A percentile compares a stretch with the other conserved stretches of the same genome.
phyloP scores from a whole-genome alignment of 2,797 vertebrate genomes.

The Sternarchorhynchus goeldii region DNA sequence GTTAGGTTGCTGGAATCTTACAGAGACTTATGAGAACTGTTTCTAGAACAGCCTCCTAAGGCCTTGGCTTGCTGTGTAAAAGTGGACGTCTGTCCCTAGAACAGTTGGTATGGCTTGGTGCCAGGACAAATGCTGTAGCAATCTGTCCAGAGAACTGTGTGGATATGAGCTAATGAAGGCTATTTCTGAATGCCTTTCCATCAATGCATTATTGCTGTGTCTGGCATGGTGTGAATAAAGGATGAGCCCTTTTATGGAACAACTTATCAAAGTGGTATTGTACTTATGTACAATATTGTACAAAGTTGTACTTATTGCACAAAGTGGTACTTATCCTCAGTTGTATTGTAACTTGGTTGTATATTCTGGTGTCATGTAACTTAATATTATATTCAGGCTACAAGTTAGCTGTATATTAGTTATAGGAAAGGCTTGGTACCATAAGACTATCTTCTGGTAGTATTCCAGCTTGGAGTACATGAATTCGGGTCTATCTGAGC shows the following conservation, averaged over 20 bases:
- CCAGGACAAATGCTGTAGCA: conserved; percentile 48
- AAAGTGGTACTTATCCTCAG: no score
- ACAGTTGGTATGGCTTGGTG: conserved; percentile 53
- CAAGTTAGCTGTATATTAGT: no score
- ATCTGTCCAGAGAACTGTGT: conserved; percentile 41
- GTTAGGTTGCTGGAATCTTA: conserved; percentile 25
- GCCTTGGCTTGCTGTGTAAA: conserved; percentile 42
- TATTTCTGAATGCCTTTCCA: conserved; percentile 22
- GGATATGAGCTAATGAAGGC: conserved; percentile 34
- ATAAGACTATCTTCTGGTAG: no score
- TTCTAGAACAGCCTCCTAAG: conserved; percentile 40
- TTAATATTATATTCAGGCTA: no score
- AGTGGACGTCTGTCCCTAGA: conserved; percentile 52
- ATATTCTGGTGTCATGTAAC: no score
- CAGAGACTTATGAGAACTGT: conserved; percentile 13
- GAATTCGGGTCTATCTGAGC: no score
- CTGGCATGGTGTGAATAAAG: conserved; percentile 10
- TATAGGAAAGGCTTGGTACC: no score
- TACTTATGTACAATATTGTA: no score
- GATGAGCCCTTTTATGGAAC: not conserved
- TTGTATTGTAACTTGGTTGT: no score
- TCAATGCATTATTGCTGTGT: conserved; percentile 12
- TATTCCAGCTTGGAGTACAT: no score
- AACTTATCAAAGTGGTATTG: not conserved
- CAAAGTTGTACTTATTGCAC: no score